Evolutionary conservation across 1,140 invertebrate species (phyloP), one percentile per base, ranked within the genome.

Genomic region (Leptinotarsa undecemlineata): DNA sequence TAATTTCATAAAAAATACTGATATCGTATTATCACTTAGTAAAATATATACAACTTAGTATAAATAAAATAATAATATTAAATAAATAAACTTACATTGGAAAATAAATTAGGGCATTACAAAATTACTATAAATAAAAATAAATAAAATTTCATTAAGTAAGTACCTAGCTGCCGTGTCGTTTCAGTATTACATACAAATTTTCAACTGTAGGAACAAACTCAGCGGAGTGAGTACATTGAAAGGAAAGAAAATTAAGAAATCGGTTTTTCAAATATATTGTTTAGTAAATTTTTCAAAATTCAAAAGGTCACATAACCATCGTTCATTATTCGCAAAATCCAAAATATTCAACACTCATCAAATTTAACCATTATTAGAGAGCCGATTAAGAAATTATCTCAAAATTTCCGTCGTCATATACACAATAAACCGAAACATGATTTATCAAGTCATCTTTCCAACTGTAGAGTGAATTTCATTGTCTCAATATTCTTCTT

Each of bases 51-150:
- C 69, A 71, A 71, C 60, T 62, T 71, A 71, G 33, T 47, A 61
- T 71, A 71, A 71, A 71, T 69, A 69, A 69, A 69, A 69, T 69
- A 48, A 69, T 69, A 69, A 33, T 48, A 69, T 57, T 57, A 48
- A 71, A 71, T 71, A 71, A 71, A 71, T 71, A 71, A 73, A 66
- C 61, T 73, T 73, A 73, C 61, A 73, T 21, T 73, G n/a, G 3
- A 66, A 64, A 73, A 73, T 64, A 73, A 64, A 73, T 64, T 48
- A 64, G 42, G 33, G 61, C 23, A 17, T 68, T 67, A 73, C 48
- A 48, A 67, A 68, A 73, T 73, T 23, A 42, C 63, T 69, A 74
- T 47, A 68, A 69, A 67, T 74, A 74, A 6, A 48, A 69, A 74
- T 69, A 74, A 74, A 69, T 51, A 51, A 74, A 60, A 57, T 21